Evolutionary conservation across 2,113 vertebrate species (phyloP), one percentile per base, ranked within the genome.

Genomic region (Periophthalmodon schlosseri): DNA sequence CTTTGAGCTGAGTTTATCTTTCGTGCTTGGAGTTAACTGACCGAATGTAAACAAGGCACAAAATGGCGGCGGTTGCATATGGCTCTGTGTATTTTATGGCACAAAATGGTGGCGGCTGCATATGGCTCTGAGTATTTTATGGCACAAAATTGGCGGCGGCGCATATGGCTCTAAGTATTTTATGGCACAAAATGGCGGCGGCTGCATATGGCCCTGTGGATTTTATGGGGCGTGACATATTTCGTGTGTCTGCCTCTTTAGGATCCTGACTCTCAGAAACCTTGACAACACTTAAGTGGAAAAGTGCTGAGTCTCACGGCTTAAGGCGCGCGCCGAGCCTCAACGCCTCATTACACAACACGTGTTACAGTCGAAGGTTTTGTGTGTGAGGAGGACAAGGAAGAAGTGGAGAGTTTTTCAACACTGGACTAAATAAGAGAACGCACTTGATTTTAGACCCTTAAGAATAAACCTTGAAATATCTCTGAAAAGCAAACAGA

Each of bases 231-330:
- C 33, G 34, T 65, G 63, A 44, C 33, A 18, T 63, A n/a, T 65
- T 34, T 65, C 63, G 34, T 65, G 34, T 20, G 34, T 63, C 14
- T 44, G 34, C 34, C 63, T 65, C 63, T 44, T 39, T 65, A 65
- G 63, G 63, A 65, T 65, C 20, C 44, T 39, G 63, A 65, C 34
- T 65, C 63, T 36, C 34, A 44, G 3, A 21, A 36, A 65, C 63
- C 63, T 65, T 65, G 63, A 65, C 33, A 65, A 44, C 33, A 9
- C 61, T 36, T 3, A 65, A 65, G 34, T 9, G 21, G 18, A 39
- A 65, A 65, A 65, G 34, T 39, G 34, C 63, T 65, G 63, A 65
- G 61, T 8, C 60, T 5, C 60, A 16, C 24, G 39, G 63, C 34
- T 39, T 36, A 10, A 65, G 28, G 33, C 15, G 9, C 18, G 7